Evolutionary conservation across 2,113 vertebrate species (phyloP).

Genomic region (Loxodonta africana): DNA sequence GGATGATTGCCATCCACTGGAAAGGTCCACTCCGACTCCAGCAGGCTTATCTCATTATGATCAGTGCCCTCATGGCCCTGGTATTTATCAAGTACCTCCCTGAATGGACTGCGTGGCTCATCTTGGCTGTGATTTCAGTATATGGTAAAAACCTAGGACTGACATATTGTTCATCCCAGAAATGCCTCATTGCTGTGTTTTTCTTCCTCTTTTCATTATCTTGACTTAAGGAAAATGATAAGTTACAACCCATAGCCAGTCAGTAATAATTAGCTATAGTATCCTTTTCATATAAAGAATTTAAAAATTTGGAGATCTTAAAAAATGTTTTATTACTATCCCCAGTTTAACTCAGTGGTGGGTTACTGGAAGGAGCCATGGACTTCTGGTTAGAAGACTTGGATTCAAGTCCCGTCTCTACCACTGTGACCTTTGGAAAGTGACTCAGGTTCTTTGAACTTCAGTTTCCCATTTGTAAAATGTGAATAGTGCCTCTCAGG

Average conservation of each 20-base stretch:
- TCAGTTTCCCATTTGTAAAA: not conserved
- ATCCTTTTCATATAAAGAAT: not conserved
- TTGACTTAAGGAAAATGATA: slow-evolving; percentile 42
- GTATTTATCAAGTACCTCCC: slow-evolving; percentile 99
- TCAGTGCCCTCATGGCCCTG: slow-evolving; percentile 99
- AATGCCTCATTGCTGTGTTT: slow-evolving; percentile 58
- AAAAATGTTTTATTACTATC: not conserved
- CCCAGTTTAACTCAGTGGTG: not conserved
- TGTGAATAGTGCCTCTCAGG: not conserved
- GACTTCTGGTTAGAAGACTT: not conserved
- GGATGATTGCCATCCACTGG: slow-evolving; percentile 99
- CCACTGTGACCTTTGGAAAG: not conserved
- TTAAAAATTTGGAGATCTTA: not conserved
- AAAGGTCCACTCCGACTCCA: slow-evolving; percentile 98
- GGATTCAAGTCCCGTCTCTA: not conserved
- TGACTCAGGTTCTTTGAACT: not conserved
- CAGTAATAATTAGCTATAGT: not conserved
- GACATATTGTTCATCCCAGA: slow-evolving; percentile 58
- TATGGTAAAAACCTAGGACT: slow-evolving; percentile 92
- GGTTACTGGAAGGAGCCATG: not conserved
- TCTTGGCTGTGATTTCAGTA: slow-evolving; percentile 97
- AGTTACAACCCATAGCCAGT: not conserved
- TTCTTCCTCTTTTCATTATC: slow-evolving; percentile 39
- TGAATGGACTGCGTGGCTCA: slow-evolving; percentile 99
- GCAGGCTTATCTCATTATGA: slow-evolving; percentile 99